Evolutionary conservation across 2,888 invertebrate genomes (phyloP).

Genomic region (Silvanus unidentatus): DNA sequence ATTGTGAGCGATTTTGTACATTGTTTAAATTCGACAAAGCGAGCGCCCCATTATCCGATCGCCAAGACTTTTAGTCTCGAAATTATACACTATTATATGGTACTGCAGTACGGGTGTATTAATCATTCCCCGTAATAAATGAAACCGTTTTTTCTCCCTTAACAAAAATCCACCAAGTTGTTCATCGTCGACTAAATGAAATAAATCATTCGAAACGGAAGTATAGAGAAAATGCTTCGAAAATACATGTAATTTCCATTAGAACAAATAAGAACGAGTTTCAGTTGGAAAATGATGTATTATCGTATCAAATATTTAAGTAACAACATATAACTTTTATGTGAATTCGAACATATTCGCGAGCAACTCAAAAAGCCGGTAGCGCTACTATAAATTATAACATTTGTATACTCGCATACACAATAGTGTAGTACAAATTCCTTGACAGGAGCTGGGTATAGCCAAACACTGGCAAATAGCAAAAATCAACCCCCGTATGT

Average conservation of each 20-base stretch:
- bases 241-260: slow-evolving; percentile 6
- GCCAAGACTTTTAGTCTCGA: too few species aligned
- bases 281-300: slow-evolving; percentile 6
- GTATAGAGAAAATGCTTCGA: slow-evolving; percentile 3
- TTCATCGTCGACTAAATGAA: slow-evolving; percentile 1
- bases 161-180: neutral
- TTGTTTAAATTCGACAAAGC: too few species aligned
- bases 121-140: too few species aligned
- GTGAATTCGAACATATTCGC: slow-evolving; percentile 22
- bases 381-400: slow-evolving; percentile 23
- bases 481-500: too few species aligned
- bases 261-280: slow-evolving; percentile 7
- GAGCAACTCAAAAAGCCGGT: slow-evolving; percentile 22
- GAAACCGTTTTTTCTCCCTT: neutral
- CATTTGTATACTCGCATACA: slow-evolving; percentile 20
- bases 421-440: too few species aligned
- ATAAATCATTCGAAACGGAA: slow-evolving; percentile 4
- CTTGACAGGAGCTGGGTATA: too few species aligned
- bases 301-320: slow-evolving; percentile 7
- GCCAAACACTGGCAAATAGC: too few species aligned
- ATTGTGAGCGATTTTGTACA: too few species aligned
- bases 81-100: too few species aligned
- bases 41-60: too few species aligned
- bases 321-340: slow-evolving; percentile 9
- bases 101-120: too few species aligned